Evolutionary conservation across 2,113 vertebrate genomes (phyloP), one percentile per base, ranked within the genome.

Genomic region (Tenrec ecaudatus): DNA sequence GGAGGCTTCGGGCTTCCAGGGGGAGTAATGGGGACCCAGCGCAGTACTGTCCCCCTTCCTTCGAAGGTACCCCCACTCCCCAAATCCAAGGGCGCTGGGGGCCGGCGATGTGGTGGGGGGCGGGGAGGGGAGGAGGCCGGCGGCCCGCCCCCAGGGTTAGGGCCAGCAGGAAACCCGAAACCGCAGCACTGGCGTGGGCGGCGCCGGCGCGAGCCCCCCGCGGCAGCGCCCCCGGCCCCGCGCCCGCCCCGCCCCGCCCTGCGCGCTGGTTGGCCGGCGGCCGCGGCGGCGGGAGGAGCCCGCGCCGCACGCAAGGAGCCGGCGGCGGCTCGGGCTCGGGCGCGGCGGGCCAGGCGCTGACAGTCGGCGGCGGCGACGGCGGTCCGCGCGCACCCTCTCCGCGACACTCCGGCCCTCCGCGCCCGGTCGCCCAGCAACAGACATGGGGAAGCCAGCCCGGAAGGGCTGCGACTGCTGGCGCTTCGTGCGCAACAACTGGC

Each of bases 401-500:
- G 7, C 53, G 25, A 4, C 15, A 12, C 23, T 23, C 33, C 4
- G 19, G 38, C 78, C 11, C 12, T 3, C 36, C 9, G 6, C 2
- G 31, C 53, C 10, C 64, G 85, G 98, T 47, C 43, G 97, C 94
- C 95, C 97, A 79, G 90, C 97, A n/a, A 47, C 82, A 27, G 90
- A 92, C 97, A 98, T 99, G 98, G 98, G 98, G 92, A 98, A 98
- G 94, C 97, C 97, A 83, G 91, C 97, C 95, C 96, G 96, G 94
- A 98, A 97, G 76, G 96, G 97, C 66, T 96, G 96, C 86, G 97
- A 98, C 96, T 97, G 98, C 86, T 98, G 95, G 92, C 97, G 97
- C 95, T 97, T 98, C 91, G 92, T 99, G 96, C 98, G 82, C 98
- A 99, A 96, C 89, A 99, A 99, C 91, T 99, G 99, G 99, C 98